Evolutionary conservation across 2,797 vertebrate genomes (phyloP).

Genomic region (Dryobates pubescens): DNA sequence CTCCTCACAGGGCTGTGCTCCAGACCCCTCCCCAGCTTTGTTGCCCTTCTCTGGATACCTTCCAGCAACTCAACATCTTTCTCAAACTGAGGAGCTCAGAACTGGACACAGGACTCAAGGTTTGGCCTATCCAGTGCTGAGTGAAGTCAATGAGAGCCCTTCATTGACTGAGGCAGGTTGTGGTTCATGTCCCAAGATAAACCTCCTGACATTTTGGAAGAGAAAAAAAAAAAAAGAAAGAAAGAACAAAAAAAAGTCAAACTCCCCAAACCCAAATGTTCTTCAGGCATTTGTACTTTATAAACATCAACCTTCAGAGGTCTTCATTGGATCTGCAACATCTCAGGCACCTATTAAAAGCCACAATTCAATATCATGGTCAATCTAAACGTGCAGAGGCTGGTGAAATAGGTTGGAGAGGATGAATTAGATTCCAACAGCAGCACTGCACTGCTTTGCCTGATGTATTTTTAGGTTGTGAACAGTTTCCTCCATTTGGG

Average conservation of each 20-base stretch:
- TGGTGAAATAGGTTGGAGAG: background rate
- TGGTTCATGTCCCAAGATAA: background rate
- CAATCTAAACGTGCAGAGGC: background rate
- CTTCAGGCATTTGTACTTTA: background rate
- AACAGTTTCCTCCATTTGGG: background rate
- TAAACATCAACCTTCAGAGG: background rate
- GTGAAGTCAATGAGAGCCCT: background rate
- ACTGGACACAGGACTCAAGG: too few species aligned
- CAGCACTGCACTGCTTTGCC: constrained; percentile 1
- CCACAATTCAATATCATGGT: background rate
- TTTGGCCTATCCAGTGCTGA: background rate
- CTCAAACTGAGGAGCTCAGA: too few species aligned
- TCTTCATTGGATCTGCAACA: constrained; percentile 12
- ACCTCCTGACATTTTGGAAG: background rate
- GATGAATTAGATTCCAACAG: background rate
- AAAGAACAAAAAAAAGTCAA: background rate
- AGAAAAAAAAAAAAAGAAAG: background rate
- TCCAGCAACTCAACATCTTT: too few species aligned
- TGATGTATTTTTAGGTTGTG: background rate
- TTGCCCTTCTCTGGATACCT: too few species aligned
- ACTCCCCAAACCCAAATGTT: background rate
- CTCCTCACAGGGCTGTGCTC: too few species aligned
- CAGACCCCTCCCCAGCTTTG: too few species aligned
- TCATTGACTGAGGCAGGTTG: background rate
- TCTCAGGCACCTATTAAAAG: constrained; percentile 42